Conservation (phyloP, 53 echinoderm and acorn worm species). For the Stichopus horrens region DNA sequence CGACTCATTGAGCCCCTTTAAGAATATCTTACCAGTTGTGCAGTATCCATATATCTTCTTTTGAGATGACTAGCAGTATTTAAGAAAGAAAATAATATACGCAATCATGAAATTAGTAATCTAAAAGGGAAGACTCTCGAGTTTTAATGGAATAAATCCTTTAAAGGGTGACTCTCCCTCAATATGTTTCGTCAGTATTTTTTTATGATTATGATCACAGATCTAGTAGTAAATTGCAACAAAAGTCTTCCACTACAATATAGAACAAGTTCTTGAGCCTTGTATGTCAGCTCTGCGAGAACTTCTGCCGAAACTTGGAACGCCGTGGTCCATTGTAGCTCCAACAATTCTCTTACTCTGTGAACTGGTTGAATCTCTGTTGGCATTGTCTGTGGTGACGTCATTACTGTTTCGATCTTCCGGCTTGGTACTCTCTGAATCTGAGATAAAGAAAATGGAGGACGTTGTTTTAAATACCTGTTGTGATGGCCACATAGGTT, state of each 20-base stretch:
- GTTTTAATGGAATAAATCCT: neutral
- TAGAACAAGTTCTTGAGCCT: conserved; percentile 24
- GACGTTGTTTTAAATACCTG: too few species aligned
- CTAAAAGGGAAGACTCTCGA: neutral
- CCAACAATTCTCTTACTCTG: conserved; percentile 14
- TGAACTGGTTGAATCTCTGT: neutral
- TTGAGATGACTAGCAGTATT: neutral
- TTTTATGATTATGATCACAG: neutral
- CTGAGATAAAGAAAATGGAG: neutral
- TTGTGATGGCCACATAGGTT: too few species aligned
- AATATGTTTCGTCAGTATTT: neutral
- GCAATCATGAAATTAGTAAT: neutral
- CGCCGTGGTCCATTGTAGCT: neutral
- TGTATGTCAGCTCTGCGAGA: conserved; percentile 26
- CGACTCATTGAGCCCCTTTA: too few species aligned
- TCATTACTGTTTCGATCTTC: conserved; percentile 15
- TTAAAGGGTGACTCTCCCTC: neutral
- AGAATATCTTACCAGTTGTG: too few species aligned
- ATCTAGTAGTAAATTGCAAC: neutral
- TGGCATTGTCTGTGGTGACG: conserved; percentile 3
- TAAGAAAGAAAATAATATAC: conserved; percentile 4
- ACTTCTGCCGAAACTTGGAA: neutral
- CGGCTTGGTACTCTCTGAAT: neutral
- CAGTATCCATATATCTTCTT: too few species aligned
- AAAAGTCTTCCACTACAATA: neutral